A percentile compares a stretch with the other conserved stretches of the same genome.
Conservation (phyloP, 2,888 invertebrate species). For the Macrophya annulata region DNA sequence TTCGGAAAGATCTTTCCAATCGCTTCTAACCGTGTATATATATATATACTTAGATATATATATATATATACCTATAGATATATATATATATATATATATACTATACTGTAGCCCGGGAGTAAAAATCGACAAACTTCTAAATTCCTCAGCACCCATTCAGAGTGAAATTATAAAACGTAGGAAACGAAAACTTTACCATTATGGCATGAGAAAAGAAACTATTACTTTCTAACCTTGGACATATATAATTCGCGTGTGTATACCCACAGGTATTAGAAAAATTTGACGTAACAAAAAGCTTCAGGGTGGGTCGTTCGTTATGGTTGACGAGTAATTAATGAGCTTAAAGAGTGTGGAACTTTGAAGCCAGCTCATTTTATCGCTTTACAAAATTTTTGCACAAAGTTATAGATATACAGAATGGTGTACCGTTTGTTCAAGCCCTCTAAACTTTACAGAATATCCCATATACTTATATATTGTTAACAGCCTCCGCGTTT, state of each 20-base stretch:
- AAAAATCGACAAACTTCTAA: not conserved
- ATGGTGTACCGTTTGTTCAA: not conserved
- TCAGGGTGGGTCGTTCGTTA: not conserved
- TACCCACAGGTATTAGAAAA: not conserved
- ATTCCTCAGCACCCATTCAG: not conserved
- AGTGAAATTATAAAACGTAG: no score
- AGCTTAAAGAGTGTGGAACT: slow-evolving; percentile 35
- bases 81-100: no score
- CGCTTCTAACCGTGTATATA: not conserved
- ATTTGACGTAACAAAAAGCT: no score
- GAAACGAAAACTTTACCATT: no score
- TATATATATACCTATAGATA: no score
- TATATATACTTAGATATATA: no score
- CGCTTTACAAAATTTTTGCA: not conserved
- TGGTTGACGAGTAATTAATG: slow-evolving; percentile 23
- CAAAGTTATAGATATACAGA: not conserved
- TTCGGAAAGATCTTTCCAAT: slow-evolving; percentile 33
- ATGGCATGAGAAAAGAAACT: no score
- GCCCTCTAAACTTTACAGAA: not conserved
- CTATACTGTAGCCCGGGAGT: no score
- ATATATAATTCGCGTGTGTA: not conserved
- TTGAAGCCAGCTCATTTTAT: slow-evolving; percentile 13
- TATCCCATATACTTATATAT: not conserved
- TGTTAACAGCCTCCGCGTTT: not conserved
- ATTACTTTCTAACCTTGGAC: not conserved